Evolutionary conservation across 2,888 invertebrate species (phyloP).

Genomic region (Anoplius nigerrimus): DNA sequence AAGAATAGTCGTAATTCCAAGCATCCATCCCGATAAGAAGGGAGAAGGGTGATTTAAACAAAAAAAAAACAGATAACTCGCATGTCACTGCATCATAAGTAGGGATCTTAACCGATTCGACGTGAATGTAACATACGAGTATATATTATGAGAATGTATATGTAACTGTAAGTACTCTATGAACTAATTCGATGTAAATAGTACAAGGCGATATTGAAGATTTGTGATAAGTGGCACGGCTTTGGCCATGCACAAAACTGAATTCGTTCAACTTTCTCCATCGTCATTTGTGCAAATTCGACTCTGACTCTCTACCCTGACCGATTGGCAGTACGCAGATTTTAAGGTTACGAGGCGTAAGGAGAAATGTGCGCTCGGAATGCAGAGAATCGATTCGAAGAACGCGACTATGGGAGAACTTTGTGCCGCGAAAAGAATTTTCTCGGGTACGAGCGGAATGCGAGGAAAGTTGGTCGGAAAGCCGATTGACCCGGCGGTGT

Average conservation of each 20-base stretch:
- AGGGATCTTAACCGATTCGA: slow-evolving; percentile 6
- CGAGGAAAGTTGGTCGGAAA: no score
- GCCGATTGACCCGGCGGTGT: no score
- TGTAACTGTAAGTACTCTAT: slow-evolving; percentile 47
- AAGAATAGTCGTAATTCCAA: slow-evolving; percentile 33
- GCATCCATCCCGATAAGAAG: slow-evolving; percentile 5
- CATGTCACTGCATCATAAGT: not conserved
- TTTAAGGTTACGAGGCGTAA: no score
- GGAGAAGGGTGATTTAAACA: not conserved
- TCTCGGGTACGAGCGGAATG: no score
- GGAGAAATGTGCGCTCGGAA: no score
- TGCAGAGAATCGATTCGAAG: no score
- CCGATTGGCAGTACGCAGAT: no score
- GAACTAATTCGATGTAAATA: slow-evolving; percentile 60
- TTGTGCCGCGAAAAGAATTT: no score
- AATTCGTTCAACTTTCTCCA: slow-evolving; percentile 65
- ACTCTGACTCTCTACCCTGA: not conserved
- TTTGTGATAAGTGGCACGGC: slow-evolving; percentile 72
- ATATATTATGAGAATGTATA: slow-evolving; percentile 29
- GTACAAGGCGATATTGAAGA: slow-evolving; percentile 50
- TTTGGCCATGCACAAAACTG: slow-evolving; percentile 69
- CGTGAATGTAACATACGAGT: slow-evolving; percentile 35
- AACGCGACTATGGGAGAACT: no score
- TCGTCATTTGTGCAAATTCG: slow-evolving; percentile 60
- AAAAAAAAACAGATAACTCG: slow-evolving; percentile 5